Percentiles rank a stretch among this genome's conserved stretches.
Evolutionary conservation across 2,797 vertebrate species (phyloP).

Genomic region (Peromyscus nudipes): DNA sequence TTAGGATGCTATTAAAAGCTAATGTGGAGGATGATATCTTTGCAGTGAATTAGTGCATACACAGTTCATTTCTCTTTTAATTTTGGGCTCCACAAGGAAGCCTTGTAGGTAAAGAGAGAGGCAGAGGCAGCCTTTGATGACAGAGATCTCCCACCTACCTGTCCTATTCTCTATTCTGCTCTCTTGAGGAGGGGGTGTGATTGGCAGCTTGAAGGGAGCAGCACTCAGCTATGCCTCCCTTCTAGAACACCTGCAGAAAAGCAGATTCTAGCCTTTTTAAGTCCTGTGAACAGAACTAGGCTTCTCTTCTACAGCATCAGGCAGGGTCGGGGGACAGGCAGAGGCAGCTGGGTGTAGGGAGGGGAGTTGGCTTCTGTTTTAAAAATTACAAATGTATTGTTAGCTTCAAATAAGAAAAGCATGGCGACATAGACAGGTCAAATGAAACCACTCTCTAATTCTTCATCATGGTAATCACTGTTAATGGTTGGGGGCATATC

Average conservation of each 20-base stretch:
- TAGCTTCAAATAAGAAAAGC: neutral
- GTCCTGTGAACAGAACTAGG: neutral
- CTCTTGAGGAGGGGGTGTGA: neutral
- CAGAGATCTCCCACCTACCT: constrained; percentile 30
- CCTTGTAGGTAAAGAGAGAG: neutral
- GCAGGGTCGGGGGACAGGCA: neutral
- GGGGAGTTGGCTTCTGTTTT: neutral
- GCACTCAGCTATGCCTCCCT: neutral
- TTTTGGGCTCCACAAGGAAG: neutral
- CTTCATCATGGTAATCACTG: neutral
- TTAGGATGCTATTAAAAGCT: neutral
- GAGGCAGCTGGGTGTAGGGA: neutral
- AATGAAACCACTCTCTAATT: constrained; percentile 50
- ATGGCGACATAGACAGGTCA: neutral
- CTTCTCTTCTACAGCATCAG: neutral
- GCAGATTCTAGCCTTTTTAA: neutral
- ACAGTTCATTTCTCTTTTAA: constrained; percentile 16
- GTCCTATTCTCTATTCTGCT: neutral
- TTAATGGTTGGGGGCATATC: neutral
- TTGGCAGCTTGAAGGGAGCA: neutral
- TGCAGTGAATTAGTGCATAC: neutral
- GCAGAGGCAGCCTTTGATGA: constrained; percentile 43
- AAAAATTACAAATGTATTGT: neutral
- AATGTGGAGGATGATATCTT: neutral
- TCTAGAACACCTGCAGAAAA: neutral